These are phyloP conservation scores for Chloroclystis v-ata DNA, from an alignment of 2,888 invertebrate species.

Conservation along the genomic window DNA sequence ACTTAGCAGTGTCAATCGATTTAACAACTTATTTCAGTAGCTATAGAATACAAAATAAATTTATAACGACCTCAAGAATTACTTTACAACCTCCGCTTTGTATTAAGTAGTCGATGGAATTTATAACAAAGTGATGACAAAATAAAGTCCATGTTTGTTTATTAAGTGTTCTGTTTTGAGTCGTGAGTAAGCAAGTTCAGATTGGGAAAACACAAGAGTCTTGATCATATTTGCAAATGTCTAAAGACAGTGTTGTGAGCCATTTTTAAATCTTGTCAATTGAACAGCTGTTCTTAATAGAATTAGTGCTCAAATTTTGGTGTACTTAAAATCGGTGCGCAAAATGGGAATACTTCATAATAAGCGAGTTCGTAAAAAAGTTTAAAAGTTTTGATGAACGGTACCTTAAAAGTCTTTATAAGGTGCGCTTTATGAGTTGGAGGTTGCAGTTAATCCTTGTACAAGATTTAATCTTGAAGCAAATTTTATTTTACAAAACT, in stretches of 20 bases:
- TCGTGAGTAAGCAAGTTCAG: constrained; percentile 54
- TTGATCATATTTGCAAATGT: constrained; percentile 36
- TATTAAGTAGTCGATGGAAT: not conserved
- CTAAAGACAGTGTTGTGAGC: constrained; percentile 12
- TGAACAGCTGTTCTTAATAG: too few species aligned
- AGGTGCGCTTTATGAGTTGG: not conserved
- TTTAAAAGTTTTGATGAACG: not conserved
- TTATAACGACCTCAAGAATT: constrained; percentile 4
- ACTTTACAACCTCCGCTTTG: not conserved
- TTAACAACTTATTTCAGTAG: constrained; percentile 31
- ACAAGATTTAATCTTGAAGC: too few species aligned
- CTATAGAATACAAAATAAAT: constrained; percentile 30
- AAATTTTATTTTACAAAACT: too few species aligned
- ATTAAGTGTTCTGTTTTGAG: constrained; percentile 27
- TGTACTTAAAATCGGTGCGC: too few species aligned
- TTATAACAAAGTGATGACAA: not conserved
- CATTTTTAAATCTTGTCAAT: constrained; percentile 3
- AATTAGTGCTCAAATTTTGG: too few species aligned
- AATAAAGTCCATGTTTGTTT: not conserved
- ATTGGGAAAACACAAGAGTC: constrained; percentile 56
- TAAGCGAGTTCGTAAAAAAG: not conserved
- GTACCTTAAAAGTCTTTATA: not conserved
- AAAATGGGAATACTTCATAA: constrained; percentile 1
- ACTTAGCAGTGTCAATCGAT: constrained; percentile 21
- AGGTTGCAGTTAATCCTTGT: too few species aligned